A percentile compares a stretch with the other conserved stretches of the same genome.
Conservation (phyloP, 2,888 invertebrate species). For the Hybos culiciformis region DNA sequence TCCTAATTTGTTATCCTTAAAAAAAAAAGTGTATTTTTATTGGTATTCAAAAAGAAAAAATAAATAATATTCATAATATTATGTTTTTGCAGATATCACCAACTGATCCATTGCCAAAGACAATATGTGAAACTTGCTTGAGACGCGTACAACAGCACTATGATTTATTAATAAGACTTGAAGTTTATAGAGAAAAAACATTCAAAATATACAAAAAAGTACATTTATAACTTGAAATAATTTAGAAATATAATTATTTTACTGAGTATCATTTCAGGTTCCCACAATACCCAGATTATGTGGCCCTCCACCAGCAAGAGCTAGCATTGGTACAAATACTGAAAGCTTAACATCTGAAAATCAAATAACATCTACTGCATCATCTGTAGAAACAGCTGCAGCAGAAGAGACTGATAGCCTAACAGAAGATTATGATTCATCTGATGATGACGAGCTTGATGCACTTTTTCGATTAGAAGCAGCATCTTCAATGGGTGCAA, state of each 20-base stretch:
- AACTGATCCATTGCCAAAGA: constrained; percentile 55
- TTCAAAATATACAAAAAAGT: background rate
- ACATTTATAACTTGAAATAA: background rate
- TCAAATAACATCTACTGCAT: background rate
- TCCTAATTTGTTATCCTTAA: no score
- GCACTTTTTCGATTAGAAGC: no score
- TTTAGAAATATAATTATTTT: background rate
- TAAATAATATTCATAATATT: background rate
- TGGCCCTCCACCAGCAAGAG: background rate
- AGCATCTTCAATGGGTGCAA: no score
- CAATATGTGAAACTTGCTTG: constrained; percentile 47
- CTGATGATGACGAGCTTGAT: background rate
- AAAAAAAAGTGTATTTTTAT: no score
- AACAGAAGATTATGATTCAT: background rate
- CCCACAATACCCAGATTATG: background rate
- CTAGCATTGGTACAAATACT: constrained; percentile 1
- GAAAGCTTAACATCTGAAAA: background rate
- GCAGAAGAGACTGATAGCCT: background rate
- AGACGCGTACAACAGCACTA: constrained; percentile 46
- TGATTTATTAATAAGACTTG: constrained; percentile 27
- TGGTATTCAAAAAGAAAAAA: no score
- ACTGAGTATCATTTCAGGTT: background rate
- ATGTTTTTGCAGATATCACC: constrained; percentile 40
- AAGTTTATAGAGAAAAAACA: background rate
- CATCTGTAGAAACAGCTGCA: background rate